Percentiles rank a stretch among this genome's conserved stretches.
These are phyloP conservation scores for Lissocephala sabroskyi DNA, from an alignment of 2,888 invertebrate species.

Conservation along the genomic window DNA sequence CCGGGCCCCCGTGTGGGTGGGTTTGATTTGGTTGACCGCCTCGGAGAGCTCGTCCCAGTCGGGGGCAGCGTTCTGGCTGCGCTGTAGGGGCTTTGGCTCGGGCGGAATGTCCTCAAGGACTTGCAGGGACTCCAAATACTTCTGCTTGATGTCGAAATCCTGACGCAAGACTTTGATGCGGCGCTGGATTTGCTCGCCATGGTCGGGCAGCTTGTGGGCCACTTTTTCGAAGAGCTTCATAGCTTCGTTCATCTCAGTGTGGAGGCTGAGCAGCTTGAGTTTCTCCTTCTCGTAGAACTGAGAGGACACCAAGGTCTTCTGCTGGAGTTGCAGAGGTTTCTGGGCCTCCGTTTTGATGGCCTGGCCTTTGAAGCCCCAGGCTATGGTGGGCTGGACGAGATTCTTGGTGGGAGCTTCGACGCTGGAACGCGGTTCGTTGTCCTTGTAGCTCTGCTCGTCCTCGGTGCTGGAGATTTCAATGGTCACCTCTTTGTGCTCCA, in stretches of 20 bases:
- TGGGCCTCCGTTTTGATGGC: background rate
- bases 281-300: constrained; percentile 72
- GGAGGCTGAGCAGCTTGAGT: constrained; percentile 72
- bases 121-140: constrained; percentile 74
- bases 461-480: constrained; percentile 58
- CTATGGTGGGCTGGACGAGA: constrained; percentile 56
- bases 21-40: constrained; percentile 66
- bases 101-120: constrained; percentile 52
- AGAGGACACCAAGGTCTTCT: constrained; percentile 35
- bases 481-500: constrained; percentile 44
- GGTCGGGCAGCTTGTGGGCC: constrained; percentile 75
- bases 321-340: too few species aligned
- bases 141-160: constrained; percentile 73
- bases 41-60: constrained; percentile 68
- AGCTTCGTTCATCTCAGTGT: constrained; percentile 71
- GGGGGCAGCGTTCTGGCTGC: too few species aligned
- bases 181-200: constrained; percentile 76
- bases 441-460: constrained; percentile 23
- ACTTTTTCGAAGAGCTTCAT: constrained; percentile 56
- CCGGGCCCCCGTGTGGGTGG: constrained; percentile 67
- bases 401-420: constrained; percentile 25
- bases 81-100: constrained; percentile 12
- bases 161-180: constrained; percentile 73
- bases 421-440: constrained; percentile 28
- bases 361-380: constrained; percentile 7